Percentiles rank a stretch among this genome's conserved stretches.
Evolutionary conservation across 2,888 invertebrate genomes (phyloP).

Genomic region (Conops quadrifasciatus): DNA sequence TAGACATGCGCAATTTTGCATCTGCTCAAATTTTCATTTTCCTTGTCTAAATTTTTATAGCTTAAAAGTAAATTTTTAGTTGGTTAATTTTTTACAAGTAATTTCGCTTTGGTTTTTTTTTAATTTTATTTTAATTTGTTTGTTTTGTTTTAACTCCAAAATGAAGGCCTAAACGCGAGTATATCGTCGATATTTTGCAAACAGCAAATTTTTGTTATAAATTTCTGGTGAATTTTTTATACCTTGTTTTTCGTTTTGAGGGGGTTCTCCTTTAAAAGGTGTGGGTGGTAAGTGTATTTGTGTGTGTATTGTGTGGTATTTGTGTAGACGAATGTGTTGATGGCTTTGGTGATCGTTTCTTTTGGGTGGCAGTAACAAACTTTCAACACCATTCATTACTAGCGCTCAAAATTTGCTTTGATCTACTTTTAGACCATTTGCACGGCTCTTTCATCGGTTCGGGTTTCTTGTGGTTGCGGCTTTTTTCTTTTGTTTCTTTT

Average conservation of each 20-base stretch:
- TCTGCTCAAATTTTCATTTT: background rate
- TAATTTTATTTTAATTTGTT: constrained; percentile 56
- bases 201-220: constrained; percentile 41
- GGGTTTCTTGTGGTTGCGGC: constrained; percentile 40
- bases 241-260: constrained; percentile 50
- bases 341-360: background rate
- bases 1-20: background rate
- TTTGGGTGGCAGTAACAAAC: background rate
- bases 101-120: constrained; percentile 20
- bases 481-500: constrained; percentile 30
- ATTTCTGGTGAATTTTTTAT: constrained; percentile 53
- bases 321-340: background rate
- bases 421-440: constrained; percentile 34
- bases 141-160: constrained; percentile 64
- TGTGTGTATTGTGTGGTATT: constrained; percentile 6
- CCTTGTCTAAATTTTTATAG: constrained; percentile 25
- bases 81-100: constrained; percentile 17
- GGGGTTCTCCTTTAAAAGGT: background rate
- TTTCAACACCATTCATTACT: constrained; percentile 1
- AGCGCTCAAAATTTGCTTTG: constrained; percentile 15
- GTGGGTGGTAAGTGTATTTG: background rate
- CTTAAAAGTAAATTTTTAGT: constrained; percentile 29
- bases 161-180: constrained; percentile 76
- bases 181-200: constrained; percentile 48
- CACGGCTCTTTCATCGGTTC: constrained; percentile 16